Evolutionary conservation across 2,888 invertebrate species (phyloP), one percentile per base, ranked within the genome.

Genomic region (Alsophila aescularia): DNA sequence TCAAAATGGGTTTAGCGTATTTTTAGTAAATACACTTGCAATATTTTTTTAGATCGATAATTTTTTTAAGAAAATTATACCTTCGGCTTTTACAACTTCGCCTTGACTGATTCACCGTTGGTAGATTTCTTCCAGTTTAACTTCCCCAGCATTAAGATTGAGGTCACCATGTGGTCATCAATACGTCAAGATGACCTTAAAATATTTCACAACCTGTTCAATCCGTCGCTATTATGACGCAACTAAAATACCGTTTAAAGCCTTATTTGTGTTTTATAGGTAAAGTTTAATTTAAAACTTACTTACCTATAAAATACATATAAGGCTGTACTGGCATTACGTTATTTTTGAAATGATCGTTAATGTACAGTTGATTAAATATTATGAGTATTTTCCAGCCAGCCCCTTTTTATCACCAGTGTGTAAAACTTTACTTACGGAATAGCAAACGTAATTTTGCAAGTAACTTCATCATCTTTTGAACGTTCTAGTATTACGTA

Each of bases 181-280:
- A 45, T 39, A 49, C 49, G 48, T 53, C 15, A 42, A 42, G 32
- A 47, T 32, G 43, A 43, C 49, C 49, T 54, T 37, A 43, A 24
- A 53, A 54, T 49, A 49, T 49, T 54, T 54, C 39, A 48, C 48
- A 54, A 54, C 54, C 54, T 43, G 48, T 49, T 39, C 39, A 45
- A 15, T 43, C 13, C 48, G 37, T 49, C 12, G 18, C 34, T 49
- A 54, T 54, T 54, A 43, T 54, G 54, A 54, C 42, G 54, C 39
- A 54, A 49, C 7, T 3, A 21, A 27, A 43, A 44, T 49, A 49
- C 54, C 54, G 49, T 54, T 54, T 39, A 24, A 43, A 42, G 15
- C 13, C 37, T 21, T 43, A 15, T 27, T 8, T 24, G 24, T 8
- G 21, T 29, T 52, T 15, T 40, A 36, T 36, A 44, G 35, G 14